phyloP scores from a whole-genome alignment of 2,888 invertebrate genomes.

The Caenorhabditis sp. region DNA sequence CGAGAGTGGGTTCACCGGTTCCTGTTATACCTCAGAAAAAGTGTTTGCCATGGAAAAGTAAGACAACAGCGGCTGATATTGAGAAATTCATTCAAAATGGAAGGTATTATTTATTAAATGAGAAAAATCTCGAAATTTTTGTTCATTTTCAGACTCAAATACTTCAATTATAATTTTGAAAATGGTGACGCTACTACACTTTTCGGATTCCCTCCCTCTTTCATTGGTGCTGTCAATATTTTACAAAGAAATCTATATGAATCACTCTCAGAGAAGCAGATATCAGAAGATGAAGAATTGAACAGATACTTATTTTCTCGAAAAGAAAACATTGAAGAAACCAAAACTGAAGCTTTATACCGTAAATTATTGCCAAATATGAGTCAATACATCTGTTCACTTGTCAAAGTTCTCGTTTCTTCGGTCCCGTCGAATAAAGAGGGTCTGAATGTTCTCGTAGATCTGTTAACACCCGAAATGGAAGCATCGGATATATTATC shows the following conservation, averaged over 20 bases:
- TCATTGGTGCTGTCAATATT: slow-evolving; percentile 85
- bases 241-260: slow-evolving; percentile 74
- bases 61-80: slow-evolving; percentile 59
- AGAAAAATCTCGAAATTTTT: too few relatives aligned
- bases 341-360: slow-evolving; percentile 61
- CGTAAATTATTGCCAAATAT: slow-evolving; percentile 89
- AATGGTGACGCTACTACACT: slow-evolving; percentile 84
- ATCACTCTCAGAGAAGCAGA: slow-evolving; percentile 65
- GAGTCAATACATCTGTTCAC: slow-evolving; percentile 86
- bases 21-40: slow-evolving; percentile 39
- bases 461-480: slow-evolving; percentile 81
- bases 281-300: slow-evolving; percentile 63
- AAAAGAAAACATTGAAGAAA: slow-evolving; percentile 75
- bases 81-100: slow-evolving; percentile 62
- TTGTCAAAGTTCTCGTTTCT: slow-evolving; percentile 93
- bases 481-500: slow-evolving; percentile 69
- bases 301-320: slow-evolving; percentile 72
- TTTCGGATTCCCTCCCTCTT: slow-evolving; percentile 93
- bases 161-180: slow-evolving; percentile 87
- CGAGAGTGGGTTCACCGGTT: slow-evolving; percentile 57
- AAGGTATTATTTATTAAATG: slow-evolving; percentile 41
- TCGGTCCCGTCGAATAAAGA: slow-evolving; percentile 89
- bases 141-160: slow-evolving; percentile 77
- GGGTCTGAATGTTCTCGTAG: slow-evolving; percentile 96
- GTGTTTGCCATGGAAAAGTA: slow-evolving; percentile 57